Percentiles rank a stretch among this genome's conserved stretches.
These are phyloP conservation scores for Tadarida brasiliensis DNA, from an alignment of 2,797 vertebrate genomes.

Conservation along the genomic window DNA sequence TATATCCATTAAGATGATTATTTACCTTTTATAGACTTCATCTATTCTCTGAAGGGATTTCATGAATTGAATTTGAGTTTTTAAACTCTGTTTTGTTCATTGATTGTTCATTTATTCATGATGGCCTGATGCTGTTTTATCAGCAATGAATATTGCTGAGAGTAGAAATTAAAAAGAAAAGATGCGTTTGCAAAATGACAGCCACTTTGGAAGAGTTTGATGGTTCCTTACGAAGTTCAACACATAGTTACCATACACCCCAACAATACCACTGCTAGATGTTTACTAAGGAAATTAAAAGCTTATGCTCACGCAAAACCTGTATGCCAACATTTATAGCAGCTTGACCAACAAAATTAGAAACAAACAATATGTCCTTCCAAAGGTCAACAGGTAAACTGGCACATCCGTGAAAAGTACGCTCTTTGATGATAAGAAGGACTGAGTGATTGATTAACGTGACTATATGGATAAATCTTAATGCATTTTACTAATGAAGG, in stretches of 20 bases:
- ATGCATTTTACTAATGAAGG: neutral
- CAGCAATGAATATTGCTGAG: neutral
- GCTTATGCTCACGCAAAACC: neutral
- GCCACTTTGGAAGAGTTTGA: neutral
- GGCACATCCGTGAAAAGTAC: neutral
- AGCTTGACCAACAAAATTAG: neutral
- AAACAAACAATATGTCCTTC: neutral
- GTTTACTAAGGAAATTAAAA: neutral
- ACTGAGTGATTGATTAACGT: neutral
- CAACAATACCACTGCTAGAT: neutral
- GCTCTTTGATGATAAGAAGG: neutral
- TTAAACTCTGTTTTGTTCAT: neutral
- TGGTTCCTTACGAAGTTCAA: neutral
- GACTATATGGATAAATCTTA: neutral
- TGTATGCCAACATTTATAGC: neutral
- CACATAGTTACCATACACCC: neutral
- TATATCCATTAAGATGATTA: neutral
- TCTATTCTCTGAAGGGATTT: neutral
- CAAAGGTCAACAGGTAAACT: neutral
- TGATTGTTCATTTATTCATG: neutral
- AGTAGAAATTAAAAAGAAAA: neutral
- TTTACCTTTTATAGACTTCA: neutral
- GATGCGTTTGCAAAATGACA: neutral
- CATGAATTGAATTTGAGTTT: constrained; percentile 1
- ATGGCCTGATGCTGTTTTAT: neutral